Base-by-base conservation (phyloP, 2,113 vertebrate species). In the Psilopogon haemacephalus region DNA sequence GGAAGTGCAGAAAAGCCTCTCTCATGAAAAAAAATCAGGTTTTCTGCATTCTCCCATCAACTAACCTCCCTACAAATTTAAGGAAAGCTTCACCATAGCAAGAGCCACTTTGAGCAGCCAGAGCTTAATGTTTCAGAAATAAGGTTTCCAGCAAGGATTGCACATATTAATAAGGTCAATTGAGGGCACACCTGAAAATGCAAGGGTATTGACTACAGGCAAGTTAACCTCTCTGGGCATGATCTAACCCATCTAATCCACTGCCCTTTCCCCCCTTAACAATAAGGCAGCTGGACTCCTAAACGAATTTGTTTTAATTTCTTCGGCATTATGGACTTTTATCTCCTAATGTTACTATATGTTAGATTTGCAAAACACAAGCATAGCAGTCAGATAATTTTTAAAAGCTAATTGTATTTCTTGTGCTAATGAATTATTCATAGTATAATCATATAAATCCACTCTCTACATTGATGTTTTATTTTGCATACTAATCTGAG, bases 391-490 rank as follows among this genome's bases (percentile, higher is more conserved):
- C 95, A 88, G 84, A 93, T 48, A 2, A 71, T 95, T 97, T 93
- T 95, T 92, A 93, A 95, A 89, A 89, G 84, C 89, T 97, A 97
- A 97, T 97, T 97, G 90, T 97, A 94, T 96, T 96, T 92, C 94
- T 96, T 83, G 14, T 91, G 71, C 70, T 95, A 96, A 97, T 97
- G 90, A 95, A 97, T 97, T 97, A 97, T 97, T 97, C 95, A 97
- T 97, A 40, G 23, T 32, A 94, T 96, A 96, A 97, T 97, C 90
- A 96, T 92, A 97, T 95, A 95, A 97, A 97, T 97, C 90, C 94
- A 93, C 81, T 96, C 89, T 96, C 77, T 50, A 87, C 26, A 52
- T 1, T 82, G 90, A 95, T 95, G 90, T 80, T 97, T 97, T 95
- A 96, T 96, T 97, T 97, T 97, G 95, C 97, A 97, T 97, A 88